A percentile compares a stretch with the other conserved stretches of the same genome.
These are phyloP conservation scores for Drosophila ohnishii DNA, from an alignment of 1,140 invertebrate genomes.

Conservation along the genomic window DNA sequence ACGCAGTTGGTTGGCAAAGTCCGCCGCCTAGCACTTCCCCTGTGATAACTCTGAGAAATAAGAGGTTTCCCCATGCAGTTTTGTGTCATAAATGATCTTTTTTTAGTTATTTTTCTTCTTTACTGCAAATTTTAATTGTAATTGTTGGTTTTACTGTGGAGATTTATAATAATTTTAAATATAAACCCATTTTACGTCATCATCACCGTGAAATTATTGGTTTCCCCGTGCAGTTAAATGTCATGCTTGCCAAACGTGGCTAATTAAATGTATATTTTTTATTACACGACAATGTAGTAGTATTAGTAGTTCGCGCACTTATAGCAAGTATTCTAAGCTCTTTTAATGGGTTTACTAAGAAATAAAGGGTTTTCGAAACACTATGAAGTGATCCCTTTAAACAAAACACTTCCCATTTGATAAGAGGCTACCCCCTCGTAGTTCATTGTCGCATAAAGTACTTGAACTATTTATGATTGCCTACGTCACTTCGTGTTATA, in stretches of 20 bases:
- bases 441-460: not conserved
- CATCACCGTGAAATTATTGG: conserved; percentile 1
- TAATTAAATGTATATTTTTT: conserved; percentile 6
- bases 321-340: not conserved
- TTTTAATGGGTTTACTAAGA: not conserved
- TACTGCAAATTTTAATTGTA: not conserved
- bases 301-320: not conserved
- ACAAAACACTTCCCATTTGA: not conserved
- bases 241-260: not conserved
- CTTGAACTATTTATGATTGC: conserved; percentile 3
- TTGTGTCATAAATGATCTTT: not conserved
- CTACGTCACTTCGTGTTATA: not conserved
- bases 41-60: conserved; percentile 12
- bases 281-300: not conserved
- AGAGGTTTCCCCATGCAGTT: conserved; percentile 18
- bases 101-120: not conserved
- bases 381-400: not conserved
- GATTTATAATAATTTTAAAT: not conserved
- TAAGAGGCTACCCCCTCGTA: not conserved
- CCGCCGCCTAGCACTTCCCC: conserved; percentile 12
- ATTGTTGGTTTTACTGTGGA: not conserved
- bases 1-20: conserved; percentile 11
- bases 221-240: conserved; percentile 4
- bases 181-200: not conserved
- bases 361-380: not conserved